Evolutionary conservation across 2,113 vertebrate genomes (phyloP), one percentile per base, ranked within the genome.

Genomic region (Pygoscelis antarcticus): DNA sequence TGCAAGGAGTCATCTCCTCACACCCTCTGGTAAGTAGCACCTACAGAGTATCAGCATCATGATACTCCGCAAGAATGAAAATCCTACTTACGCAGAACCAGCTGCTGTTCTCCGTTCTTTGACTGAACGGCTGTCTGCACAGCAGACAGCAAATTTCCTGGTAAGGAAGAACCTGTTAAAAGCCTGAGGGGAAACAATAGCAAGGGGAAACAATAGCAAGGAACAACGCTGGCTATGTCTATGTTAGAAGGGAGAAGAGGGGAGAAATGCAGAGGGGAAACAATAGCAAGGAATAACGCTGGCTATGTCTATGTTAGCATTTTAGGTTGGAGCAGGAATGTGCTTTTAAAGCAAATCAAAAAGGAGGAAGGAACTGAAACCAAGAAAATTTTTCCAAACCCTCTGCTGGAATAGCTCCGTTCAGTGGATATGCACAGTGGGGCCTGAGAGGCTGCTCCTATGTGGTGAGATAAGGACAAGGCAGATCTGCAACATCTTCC

Each of bases 281-380:
- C 47, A 66, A 76, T 26, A 64, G 75, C 61, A 60, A 90, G 87
- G 52, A 87, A 40, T 85, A 34, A 84, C 0, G 1, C 82, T 79
- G 87, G 40, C 77, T 74, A 0, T 34, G 51, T 16, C 87, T 65
- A 9, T 52, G 58, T 87, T 83, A 75, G 69, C 46, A 10, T 78
- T 94, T 85, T 51, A 85, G 46, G 40, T 62, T 9, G 1, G 57
- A 78, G 61, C n/a, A 82, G 77, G 69, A 89, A 78, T 47, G 70
- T 82, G 54, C 61, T 87, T 85, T 92, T 52, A 74, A 89, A 94
- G 72, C 77, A 82, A 93, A 89, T 87, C 19, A 70, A 84, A 94
- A 71, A 81, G 46, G 18, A 92, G 49, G 72, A 94, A 78, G 80
- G 40, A 93, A 61, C 18, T 42, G 77, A 70, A 94, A 83, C 16